These are phyloP conservation scores for Peromyscus polionotus DNA, from an alignment of 2,113 vertebrate species.

Conservation along the genomic window DNA sequence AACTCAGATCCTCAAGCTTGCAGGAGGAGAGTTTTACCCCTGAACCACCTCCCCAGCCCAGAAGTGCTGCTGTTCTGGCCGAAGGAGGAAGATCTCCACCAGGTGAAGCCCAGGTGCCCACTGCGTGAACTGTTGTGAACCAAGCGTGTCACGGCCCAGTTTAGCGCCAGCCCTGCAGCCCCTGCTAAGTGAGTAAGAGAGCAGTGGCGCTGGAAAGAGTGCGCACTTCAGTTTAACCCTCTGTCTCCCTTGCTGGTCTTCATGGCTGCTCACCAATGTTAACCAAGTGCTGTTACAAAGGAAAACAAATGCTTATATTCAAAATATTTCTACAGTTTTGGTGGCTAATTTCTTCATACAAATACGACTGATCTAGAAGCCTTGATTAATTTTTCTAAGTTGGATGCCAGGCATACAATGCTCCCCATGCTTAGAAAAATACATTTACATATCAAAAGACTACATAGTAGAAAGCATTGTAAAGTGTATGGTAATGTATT, in stretches of 20 bases:
- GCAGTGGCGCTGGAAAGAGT: rapidly evolving
- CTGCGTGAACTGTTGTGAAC: too few species aligned
- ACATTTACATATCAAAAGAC: not conserved
- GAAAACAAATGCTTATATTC: not conserved
- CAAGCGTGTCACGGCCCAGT: rapidly evolving
- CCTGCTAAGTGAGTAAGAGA: rapidly evolving
- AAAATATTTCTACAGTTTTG: not conserved
- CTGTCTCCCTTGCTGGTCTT: not conserved
- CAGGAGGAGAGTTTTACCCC: not conserved
- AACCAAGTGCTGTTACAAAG: not conserved
- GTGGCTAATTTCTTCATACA: not conserved
- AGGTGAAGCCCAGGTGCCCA: not conserved
- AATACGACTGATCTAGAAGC: not conserved
- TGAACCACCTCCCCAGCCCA: not conserved
- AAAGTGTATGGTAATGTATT: not conserved
- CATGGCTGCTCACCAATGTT: rapidly evolving
- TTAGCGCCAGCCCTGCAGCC: too few species aligned
- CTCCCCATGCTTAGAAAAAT: not conserved
- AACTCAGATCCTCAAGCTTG: not conserved
- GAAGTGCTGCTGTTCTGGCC: not conserved
- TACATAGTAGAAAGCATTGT: not conserved
- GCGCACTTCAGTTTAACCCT: rapidly evolving
- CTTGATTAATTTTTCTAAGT: conserved; percentile 26
- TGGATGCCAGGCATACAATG: not conserved
- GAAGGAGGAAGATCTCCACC: not conserved